Evolutionary conservation across 2,888 invertebrate species (phyloP).

Genomic region (Dolichomitus sp.): DNA sequence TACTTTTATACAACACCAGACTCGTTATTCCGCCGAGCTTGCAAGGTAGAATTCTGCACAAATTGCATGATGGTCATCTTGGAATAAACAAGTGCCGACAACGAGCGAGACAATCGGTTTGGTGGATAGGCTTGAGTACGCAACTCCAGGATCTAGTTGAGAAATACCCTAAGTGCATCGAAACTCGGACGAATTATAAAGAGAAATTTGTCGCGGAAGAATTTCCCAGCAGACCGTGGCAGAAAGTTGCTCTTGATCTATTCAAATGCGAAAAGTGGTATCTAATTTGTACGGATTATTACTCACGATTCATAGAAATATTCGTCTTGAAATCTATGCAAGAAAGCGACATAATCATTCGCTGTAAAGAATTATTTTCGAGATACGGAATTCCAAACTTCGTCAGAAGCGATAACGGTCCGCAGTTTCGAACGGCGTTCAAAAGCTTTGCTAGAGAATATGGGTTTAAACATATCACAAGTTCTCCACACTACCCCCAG

Average conservation of each 20-base stretch:
- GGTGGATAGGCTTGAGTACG: no score
- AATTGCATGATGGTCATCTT: background rate
- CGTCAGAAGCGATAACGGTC: slow-evolving; percentile 71
- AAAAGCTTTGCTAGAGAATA: slow-evolving; percentile 25
- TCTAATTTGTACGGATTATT: background rate
- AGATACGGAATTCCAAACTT: slow-evolving; percentile 70
- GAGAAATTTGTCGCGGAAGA: background rate
- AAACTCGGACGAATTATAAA: background rate
- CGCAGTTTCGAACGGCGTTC: slow-evolving; percentile 67
- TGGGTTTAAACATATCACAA: slow-evolving; percentile 21
- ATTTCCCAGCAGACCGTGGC: background rate
- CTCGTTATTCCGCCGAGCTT: no score
- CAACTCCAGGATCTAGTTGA: no score
- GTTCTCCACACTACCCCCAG: slow-evolving; percentile 58
- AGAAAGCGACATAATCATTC: background rate
- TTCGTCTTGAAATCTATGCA: background rate
- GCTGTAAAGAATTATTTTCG: slow-evolving; percentile 64
- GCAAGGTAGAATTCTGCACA: no score
- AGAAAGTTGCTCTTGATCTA: background rate
- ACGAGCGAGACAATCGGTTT: no score
- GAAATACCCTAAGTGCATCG: background rate
- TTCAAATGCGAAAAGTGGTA: background rate
- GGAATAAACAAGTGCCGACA: no score
- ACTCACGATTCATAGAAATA: background rate
- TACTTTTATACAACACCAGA: no score